Percentiles rank a stretch among this genome's conserved stretches.
Evolutionary conservation across 2,888 invertebrate genomes (phyloP).

Genomic region (Malacosoma neustria): DNA sequence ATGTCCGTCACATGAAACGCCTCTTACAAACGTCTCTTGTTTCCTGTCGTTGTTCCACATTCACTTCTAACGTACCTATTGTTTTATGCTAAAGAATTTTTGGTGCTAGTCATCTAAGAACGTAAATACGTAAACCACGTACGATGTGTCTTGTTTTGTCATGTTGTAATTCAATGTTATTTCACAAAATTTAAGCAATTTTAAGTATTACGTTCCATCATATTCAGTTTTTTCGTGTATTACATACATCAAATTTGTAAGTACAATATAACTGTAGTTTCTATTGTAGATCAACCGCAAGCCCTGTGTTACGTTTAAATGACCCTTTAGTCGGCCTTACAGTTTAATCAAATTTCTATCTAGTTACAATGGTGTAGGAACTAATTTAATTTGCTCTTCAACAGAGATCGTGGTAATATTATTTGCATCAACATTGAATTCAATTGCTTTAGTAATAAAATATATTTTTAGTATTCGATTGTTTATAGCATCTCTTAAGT

Average conservation of each 20-base stretch:
- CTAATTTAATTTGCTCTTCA: constrained; percentile 27
- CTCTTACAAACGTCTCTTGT: constrained; percentile 37
- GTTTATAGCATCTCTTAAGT: constrained; percentile 51
- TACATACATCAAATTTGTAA: constrained; percentile 10
- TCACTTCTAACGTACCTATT: constrained; percentile 32
- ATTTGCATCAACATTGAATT: constrained; percentile 54
- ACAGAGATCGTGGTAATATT: constrained; percentile 39
- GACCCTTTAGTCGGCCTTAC: constrained; percentile 22
- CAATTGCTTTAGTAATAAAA: constrained; percentile 59
- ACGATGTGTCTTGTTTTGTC: background rate
- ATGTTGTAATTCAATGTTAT: background rate
- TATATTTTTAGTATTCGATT: constrained; percentile 56
- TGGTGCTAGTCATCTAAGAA: constrained; percentile 15
- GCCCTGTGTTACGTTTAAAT: constrained; percentile 27
- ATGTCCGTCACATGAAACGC: constrained; percentile 34
- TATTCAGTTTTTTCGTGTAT: background rate
- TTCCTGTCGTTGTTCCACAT: constrained; percentile 43
- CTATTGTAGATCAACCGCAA: constrained; percentile 41
- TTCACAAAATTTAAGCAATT: background rate
- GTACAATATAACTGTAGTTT: constrained; percentile 27
- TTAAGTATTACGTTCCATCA: background rate
- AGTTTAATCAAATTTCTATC: constrained; percentile 29
- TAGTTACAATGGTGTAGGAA: constrained; percentile 32
- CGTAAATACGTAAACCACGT: background rate
- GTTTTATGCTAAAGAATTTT: constrained; percentile 24